Base-by-base conservation (phyloP, 2,113 vertebrate species). In the Laterallus jamaicensis region DNA sequence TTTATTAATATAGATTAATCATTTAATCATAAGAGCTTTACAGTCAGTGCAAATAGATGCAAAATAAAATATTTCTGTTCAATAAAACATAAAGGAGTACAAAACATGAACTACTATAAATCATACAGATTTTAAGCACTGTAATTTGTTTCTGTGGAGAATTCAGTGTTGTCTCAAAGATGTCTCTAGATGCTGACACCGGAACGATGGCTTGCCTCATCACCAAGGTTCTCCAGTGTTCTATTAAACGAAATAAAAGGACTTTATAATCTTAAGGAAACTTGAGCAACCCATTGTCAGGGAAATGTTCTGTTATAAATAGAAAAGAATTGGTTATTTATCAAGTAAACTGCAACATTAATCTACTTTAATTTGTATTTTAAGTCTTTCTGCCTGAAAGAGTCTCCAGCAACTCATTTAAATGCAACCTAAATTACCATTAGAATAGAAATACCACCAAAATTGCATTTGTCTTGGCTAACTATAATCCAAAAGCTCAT, bases 391-490 rank as follows among this genome's bases (percentile, higher is more conserved):
- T 96, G 79, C 32, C n/a, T 94, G 79, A 89, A 95, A 71, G 54
- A 70, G 75, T 88, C 58, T 91, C 76, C 31, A 93, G 59, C 49
- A 93, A 90, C 52, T 90, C 16, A 86, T 92, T 90, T 88, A 93
- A 96, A 91, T 92, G 62, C 60, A 88, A 82, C n/a, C 64, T 82
- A 84, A 95, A 94, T 93, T 95, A 54, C 50, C 59, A 86, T 81
- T 89, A 93, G 50, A 92, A 89, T 58, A 96, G 82, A 69, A 95
- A 95, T 94, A 92, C 74, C 70, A 92, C 50, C 67, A 94, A 96
- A 97, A 95, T 93, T 88, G 91, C 85, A 87, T 97, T 97, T 97
- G 42, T 96, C 87, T 97, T 95, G 94, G 96, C 91, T 89, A 93
- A 75, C 91, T 88, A 17, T 77, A 95, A 95, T 64, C 60, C 81